Conservation (phyloP, 2,888 invertebrate genomes). For the Polydrusus tereticollis region DNA sequence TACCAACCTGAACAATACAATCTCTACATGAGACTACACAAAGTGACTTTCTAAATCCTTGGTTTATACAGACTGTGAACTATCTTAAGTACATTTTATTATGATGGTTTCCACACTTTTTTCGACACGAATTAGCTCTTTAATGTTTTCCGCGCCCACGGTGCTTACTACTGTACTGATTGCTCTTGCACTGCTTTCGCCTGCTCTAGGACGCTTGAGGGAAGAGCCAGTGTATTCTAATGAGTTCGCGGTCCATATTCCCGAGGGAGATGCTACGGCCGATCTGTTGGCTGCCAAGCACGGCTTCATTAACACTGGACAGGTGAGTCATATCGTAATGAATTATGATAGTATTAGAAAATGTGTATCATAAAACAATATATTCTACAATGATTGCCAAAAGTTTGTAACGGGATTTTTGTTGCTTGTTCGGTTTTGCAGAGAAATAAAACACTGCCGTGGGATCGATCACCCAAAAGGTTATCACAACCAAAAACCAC, state of each 20-base stretch:
- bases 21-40: too few relatives aligned
- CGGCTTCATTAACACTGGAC: constrained; percentile 89
- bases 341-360: not conserved
- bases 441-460: too few relatives aligned
- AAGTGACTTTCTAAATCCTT: not conserved
- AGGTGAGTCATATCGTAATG: constrained; percentile 75
- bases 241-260: constrained; percentile 89
- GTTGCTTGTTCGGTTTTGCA: too few relatives aligned
- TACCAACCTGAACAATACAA: too few relatives aligned
- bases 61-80: not conserved
- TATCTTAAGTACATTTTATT: not conserved
- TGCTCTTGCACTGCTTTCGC: constrained; percentile 9
- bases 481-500: too few relatives aligned
- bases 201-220: not conserved
- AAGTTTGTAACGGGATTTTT: too few relatives aligned
- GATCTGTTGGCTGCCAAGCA: constrained; percentile 84
- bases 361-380: not conserved
- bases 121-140: not conserved
- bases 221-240: constrained; percentile 76
- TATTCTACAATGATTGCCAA: not conserved
- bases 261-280: constrained; percentile 79
- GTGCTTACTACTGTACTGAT: not conserved
- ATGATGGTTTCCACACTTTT: too few relatives aligned
- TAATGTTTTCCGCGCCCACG: not conserved
- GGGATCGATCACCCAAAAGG: too few relatives aligned